Evolutionary conservation across 2,888 invertebrate species (phyloP).

Genomic region (Cyclophora albipunctata): DNA sequence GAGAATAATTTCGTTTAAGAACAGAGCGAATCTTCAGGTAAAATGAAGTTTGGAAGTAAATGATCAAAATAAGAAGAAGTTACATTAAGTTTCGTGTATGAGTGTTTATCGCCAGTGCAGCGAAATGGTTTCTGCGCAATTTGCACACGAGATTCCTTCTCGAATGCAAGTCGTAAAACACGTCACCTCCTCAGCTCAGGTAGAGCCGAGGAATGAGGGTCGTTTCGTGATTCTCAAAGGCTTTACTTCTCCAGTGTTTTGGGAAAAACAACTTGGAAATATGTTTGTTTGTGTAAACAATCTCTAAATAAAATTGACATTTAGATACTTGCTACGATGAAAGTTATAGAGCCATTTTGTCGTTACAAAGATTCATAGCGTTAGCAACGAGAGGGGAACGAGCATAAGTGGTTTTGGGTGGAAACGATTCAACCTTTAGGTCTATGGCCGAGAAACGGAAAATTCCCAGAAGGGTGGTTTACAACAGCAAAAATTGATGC

Average conservation of each 20-base stretch:
- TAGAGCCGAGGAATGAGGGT: conserved; percentile 22
- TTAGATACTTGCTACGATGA: conserved; percentile 13
- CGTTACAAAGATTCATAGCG: conserved; percentile 19
- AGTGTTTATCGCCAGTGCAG: conserved; percentile 40
- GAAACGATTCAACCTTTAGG: too few relatives aligned
- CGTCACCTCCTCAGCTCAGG: conserved; percentile 26
- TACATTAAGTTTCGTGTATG: neutral
- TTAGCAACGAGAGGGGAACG: conserved; percentile 5
- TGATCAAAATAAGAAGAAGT: conserved; percentile 7
- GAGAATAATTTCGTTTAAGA: conserved; percentile 1
- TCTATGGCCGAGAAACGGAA: too few relatives aligned
- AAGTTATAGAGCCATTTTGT: conserved; percentile 21
- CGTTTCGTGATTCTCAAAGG: conserved; percentile 23
- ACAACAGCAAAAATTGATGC: too few relatives aligned
- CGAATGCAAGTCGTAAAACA: conserved; percentile 45
- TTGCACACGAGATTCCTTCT: conserved; percentile 42
- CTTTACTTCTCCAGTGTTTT: conserved; percentile 14
- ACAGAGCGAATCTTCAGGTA: neutral
- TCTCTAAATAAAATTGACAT: conserved; percentile 17
- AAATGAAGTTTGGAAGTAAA: conserved; percentile 10
- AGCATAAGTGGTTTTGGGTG: neutral
- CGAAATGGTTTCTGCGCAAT: conserved; percentile 40
- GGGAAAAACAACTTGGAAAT: conserved; percentile 20
- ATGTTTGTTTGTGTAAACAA: conserved; percentile 20
- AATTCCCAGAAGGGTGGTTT: too few relatives aligned